Percentiles rank a stretch among this genome's conserved stretches.
Evolutionary conservation across 1,140 invertebrate species (phyloP).

Genomic region (Hormaphis cornu): DNA sequence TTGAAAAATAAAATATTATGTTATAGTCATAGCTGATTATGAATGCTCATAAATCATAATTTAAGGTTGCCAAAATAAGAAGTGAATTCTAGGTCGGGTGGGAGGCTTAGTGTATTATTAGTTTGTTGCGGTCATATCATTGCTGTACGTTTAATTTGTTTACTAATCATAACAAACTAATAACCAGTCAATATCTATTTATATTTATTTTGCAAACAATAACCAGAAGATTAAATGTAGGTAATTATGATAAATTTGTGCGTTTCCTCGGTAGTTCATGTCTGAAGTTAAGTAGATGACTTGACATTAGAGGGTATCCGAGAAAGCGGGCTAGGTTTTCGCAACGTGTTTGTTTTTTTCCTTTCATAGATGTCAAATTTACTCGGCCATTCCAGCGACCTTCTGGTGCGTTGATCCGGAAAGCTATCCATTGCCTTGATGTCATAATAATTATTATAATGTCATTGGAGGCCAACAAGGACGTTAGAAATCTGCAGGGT

Average conservation of each 20-base stretch:
- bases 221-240: neutral
- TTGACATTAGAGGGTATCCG: neutral
- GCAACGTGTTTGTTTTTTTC: neutral
- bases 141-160: no score
- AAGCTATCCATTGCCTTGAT: conserved; percentile 17
- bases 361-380: neutral
- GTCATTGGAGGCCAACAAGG: neutral
- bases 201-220: no score
- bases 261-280: neutral
- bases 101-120: no score
- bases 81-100: no score
- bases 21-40: no score
- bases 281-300: conserved; percentile 24
- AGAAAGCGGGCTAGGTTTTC: conserved; percentile 14
- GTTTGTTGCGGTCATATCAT: no score
- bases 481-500: conserved; percentile 22
- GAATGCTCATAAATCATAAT: no score
- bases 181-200: no score
- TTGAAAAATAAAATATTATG: no score
- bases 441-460: conserved; percentile 20
- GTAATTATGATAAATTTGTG: neutral
- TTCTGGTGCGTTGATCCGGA: conserved; percentile 24
- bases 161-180: no score
- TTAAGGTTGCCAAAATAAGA: no score
- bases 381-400: conserved; percentile 12